Evolutionary conservation across 1,140 invertebrate species (phyloP).

Genomic region (Hycleus phaleratus): DNA sequence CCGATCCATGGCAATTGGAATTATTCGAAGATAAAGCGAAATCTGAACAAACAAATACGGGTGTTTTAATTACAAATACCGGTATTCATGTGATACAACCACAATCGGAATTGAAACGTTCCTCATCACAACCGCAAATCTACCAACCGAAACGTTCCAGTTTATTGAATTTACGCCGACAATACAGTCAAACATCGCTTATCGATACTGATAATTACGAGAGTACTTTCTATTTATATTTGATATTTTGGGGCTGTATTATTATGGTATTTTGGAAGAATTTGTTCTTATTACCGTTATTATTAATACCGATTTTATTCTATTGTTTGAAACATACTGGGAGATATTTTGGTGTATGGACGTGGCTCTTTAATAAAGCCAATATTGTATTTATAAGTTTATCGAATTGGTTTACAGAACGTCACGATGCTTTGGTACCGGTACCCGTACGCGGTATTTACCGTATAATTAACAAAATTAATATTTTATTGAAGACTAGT

Average conservation of each 20-base stretch:
- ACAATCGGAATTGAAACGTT: constrained; percentile 25
- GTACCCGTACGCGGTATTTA: constrained; percentile 47
- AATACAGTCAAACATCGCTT: constrained; percentile 18
- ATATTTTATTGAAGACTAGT: constrained; percentile 41
- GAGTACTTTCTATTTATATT: constrained; percentile 52
- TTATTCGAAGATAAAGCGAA: constrained; percentile 27
- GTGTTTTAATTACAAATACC: constrained; percentile 22
- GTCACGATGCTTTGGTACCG: constrained; percentile 48
- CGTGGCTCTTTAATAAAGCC: constrained; percentile 35
- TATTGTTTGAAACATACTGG: constrained; percentile 54
- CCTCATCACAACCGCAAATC: constrained; percentile 33
- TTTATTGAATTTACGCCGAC: constrained; percentile 14
- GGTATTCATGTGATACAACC: constrained; percentile 20
- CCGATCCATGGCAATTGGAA: constrained; percentile 30
- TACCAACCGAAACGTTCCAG: constrained; percentile 9
- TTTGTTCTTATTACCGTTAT: constrained; percentile 58
- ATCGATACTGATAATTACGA: constrained; percentile 23
- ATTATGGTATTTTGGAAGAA: constrained; percentile 65
- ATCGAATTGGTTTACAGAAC: constrained; percentile 33
- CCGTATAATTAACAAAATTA: constrained; percentile 45
- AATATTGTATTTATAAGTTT: constrained; percentile 25
- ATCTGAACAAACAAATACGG: constrained; percentile 12
- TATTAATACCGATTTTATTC: constrained; percentile 58
- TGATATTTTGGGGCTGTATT: constrained; percentile 58
- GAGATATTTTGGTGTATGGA: constrained; percentile 45